phyloP scores from a whole-genome alignment of 2,888 invertebrate genomes.

The Incurvaria masculella region DNA sequence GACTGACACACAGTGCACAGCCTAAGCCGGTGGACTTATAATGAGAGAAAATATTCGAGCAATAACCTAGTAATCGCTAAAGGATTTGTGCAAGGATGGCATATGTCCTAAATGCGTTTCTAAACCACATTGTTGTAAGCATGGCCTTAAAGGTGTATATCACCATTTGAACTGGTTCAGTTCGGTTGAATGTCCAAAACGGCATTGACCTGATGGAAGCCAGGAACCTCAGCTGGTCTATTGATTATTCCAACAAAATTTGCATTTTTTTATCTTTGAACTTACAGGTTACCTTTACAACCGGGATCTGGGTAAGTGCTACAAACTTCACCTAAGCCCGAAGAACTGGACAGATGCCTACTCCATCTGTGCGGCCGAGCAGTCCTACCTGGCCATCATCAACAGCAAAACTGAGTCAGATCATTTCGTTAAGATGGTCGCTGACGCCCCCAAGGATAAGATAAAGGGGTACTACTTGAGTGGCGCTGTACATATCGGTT shows the following conservation, averaged over 20 bases:
- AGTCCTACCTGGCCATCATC: conserved; percentile 30
- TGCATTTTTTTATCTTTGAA: not conserved
- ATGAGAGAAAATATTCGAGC: no score
- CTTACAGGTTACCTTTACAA: conserved; percentile 29
- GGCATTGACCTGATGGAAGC: no score
- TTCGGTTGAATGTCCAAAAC: no score
- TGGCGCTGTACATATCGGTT: conserved; percentile 11
- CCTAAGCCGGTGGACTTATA: no score
- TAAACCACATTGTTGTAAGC: no score
- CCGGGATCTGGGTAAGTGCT: conserved; percentile 26
- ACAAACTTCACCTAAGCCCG: conserved; percentile 33
- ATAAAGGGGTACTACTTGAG: conserved; percentile 20
- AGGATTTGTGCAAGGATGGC: no score
- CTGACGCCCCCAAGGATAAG: conserved; percentile 22
- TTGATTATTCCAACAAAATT: not conserved
- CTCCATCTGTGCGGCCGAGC: conserved; percentile 28
- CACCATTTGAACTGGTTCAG: no score
- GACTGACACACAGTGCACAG: no score
- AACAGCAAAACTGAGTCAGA: conserved; percentile 28
- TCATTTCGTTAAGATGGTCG: conserved; percentile 23
- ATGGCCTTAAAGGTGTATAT: no score
- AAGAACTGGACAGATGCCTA: conserved; percentile 34
- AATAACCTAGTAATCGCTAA: no score
- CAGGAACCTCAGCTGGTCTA: no score
- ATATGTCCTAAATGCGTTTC: no score